Percentiles rank a stretch among this genome's conserved stretches.
Conservation (phyloP, 2,113 vertebrate genomes). For the Nipponia nippon region DNA sequence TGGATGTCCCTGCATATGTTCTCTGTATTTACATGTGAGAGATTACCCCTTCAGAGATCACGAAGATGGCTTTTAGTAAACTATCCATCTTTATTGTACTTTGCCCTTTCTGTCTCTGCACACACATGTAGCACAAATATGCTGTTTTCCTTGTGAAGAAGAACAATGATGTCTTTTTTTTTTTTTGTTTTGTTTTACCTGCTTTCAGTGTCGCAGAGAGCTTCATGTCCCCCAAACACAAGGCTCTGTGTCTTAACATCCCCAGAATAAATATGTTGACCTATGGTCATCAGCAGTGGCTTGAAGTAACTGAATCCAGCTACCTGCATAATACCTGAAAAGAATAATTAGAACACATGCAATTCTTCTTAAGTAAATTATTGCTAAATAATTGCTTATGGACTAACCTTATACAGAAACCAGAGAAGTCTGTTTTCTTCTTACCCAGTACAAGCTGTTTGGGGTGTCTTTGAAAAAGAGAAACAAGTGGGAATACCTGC, state of each 20-base stretch:
- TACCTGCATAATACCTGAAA: neutral
- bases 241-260: neutral
- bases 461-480: neutral
- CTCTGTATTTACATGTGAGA: neutral
- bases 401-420: neutral
- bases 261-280: neutral
- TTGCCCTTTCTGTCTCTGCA: neutral
- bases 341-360: neutral
- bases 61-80: neutral
- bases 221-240: neutral
- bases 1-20: neutral
- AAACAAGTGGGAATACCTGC: neutral
- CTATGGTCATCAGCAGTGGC: neutral
- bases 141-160: neutral
- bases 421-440: neutral
- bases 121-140: accelerated
- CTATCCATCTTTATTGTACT: neutral
- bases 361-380: neutral
- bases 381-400: neutral
- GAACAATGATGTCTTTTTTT: neutral
- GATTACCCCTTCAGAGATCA: neutral
- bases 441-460: neutral
- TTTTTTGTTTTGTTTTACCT: neutral
- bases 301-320: neutral
- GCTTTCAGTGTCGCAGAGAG: neutral